Evolutionary conservation across 2,113 vertebrate species (phyloP).

Genomic region (Syrmaticus mikado): DNA sequence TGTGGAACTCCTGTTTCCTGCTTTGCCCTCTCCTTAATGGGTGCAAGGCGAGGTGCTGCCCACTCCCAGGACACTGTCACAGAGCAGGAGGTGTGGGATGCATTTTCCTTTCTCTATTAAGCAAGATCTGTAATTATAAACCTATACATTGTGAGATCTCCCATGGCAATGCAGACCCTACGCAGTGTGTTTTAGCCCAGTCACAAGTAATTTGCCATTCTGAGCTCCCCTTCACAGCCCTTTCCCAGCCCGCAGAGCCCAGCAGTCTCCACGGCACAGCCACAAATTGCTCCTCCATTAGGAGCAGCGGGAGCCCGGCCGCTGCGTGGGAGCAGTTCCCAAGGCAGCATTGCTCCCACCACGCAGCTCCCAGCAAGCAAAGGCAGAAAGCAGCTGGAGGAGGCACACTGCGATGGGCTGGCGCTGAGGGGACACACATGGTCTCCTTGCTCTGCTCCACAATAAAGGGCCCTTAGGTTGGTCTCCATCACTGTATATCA

Average conservation of each 20-base stretch:
- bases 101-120: background rate
- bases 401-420: background rate
- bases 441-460: background rate
- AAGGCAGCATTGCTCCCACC: slow-evolving; percentile 3
- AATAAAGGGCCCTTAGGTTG: background rate
- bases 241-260: background rate
- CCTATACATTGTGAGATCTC: background rate
- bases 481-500: background rate
- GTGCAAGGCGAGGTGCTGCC: background rate
- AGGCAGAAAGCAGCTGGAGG: background rate
- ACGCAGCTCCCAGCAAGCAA: background rate
- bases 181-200: background rate
- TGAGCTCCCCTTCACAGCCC: background rate
- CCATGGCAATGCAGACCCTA: background rate
- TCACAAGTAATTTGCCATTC: background rate
- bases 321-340: slow-evolving; percentile 33
- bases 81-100: rapidly evolving
- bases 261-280: background rate
- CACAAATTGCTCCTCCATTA: background rate
- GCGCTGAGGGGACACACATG: background rate
- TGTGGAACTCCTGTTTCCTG: background rate
- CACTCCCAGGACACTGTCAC: background rate
- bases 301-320: background rate
- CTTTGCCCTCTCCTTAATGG: background rate
- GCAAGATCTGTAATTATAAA: background rate